Evolutionary conservation across 2,113 vertebrate genomes (phyloP), one percentile per base, ranked within the genome.

Genomic region (Suncus etruscus): DNA sequence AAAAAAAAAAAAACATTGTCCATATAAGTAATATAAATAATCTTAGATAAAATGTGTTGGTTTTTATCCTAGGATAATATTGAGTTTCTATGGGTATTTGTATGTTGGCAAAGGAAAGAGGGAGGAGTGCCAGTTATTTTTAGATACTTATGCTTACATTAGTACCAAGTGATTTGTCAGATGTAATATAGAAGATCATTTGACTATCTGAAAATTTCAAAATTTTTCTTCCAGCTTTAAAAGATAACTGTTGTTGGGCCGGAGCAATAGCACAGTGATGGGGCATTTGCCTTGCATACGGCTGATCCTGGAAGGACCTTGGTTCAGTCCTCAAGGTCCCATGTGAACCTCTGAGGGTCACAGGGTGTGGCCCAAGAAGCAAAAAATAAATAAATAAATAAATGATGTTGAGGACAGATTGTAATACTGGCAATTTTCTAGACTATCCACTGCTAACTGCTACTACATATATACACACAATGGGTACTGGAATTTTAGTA

Each of bases 11-110:
- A 22, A 83, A 89, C 89, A 92, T 87, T 94, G 51, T 32, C 94
- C 95, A 92, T 95, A 73, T 95, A 95, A 95, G 87, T 94, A 96
- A 87, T 75, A 89, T 68, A 94, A 94, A 91, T 95, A 95, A 94
- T 94, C 95, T 91, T 68, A 72, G 93, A 87, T 86, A 94, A 96
- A 91, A 95, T 79, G 92, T 95, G 91, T 92, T 96, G 95, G 95
- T 97, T 94, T 93, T 88, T 61, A 80, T 93, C 95, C 96, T 94
- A 96, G 86, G 88, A 96, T 89, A 95, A 97, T 92, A 95, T 90
- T 97, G 90, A 94, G 92, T 97, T 94, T 96, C 86, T 94, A 61
- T 89, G 93, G 69, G 39, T 94, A 96, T 92, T 93, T 95, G 78
- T 91, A 86, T 76, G 86, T 66, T 97, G 96, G 94, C 93, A 91